phyloP scores from a whole-genome alignment of 2,113 vertebrate genomes.

The Crypturellus undulatus region DNA sequence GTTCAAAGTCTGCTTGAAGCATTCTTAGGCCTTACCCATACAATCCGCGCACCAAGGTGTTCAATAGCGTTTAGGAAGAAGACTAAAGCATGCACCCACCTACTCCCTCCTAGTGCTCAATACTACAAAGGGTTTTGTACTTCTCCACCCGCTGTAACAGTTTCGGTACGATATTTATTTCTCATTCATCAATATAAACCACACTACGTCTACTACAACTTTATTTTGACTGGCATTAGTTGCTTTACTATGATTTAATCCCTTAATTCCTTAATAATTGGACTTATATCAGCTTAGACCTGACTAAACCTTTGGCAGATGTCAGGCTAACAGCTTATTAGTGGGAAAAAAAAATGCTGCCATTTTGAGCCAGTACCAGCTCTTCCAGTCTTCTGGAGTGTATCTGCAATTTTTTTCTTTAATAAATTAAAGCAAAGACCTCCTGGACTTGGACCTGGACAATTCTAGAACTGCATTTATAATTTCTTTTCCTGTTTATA shows the following conservation, averaged over 20 bases:
- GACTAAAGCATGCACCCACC: too few relatives aligned
- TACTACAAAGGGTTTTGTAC: not conserved
- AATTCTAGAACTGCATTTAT: not conserved
- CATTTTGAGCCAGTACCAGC: not conserved
- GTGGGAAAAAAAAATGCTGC: not conserved
- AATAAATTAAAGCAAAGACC: not conserved
- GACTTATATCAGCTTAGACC: not conserved
- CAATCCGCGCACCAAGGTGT: not conserved
- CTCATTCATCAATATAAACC: not conserved
- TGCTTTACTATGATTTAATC: not conserved
- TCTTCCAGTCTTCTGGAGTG: not conserved
- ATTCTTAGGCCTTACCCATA: not conserved
- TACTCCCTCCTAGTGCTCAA: rapidly evolving
- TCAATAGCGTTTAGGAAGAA: not conserved
- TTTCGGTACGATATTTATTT: not conserved
- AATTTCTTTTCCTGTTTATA: not conserved
- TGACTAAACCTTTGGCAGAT: not conserved
- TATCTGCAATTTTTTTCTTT: not conserved
- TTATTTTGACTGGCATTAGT: not conserved
- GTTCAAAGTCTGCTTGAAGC: not conserved
- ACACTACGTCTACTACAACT: not conserved
- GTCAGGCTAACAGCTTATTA: not conserved
- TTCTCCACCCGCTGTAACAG: not conserved
- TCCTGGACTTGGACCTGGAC: not conserved
- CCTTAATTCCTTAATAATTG: not conserved